Evolutionary conservation across 1,140 invertebrate genomes (phyloP).

Genomic region (Delia radicum): DNA sequence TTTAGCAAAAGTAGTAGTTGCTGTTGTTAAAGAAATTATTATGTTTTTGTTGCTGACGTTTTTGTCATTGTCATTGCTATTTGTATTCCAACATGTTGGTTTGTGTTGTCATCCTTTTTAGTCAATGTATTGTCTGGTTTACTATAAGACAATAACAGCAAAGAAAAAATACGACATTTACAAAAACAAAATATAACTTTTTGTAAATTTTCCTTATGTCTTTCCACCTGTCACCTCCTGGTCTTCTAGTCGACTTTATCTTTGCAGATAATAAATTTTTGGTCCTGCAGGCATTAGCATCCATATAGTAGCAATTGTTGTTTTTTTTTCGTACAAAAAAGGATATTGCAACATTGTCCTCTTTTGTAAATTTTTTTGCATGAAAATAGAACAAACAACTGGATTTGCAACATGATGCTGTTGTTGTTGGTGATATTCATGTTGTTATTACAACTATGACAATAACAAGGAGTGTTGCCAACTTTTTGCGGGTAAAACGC

Average conservation of each 20-base stretch:
- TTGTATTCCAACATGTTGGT: neutral
- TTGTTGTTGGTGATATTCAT: neutral
- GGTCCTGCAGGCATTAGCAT: neutral
- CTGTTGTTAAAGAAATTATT: conserved; percentile 1
- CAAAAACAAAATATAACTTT: too few species aligned
- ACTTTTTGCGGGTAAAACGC: too few species aligned
- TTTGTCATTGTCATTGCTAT: neutral
- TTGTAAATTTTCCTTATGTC: neutral
- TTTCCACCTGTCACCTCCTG: neutral
- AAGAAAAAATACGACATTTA: too few species aligned
- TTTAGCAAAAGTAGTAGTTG: neutral
- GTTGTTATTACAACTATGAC: neutral
- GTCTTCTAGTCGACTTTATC: neutral
- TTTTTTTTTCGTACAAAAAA: neutral
- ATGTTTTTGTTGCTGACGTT: neutral
- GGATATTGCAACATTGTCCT: neutral
- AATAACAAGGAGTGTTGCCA: too few species aligned
- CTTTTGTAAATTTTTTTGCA: neutral
- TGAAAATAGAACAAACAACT: neutral
- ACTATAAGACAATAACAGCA: neutral
- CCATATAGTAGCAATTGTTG: too few species aligned
- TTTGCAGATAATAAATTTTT: too few species aligned
- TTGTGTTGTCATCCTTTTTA: neutral
- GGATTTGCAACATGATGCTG: neutral
- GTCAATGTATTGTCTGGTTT: neutral